These are phyloP conservation scores for Ceratotherium simum DNA, from an alignment of 2,113 vertebrate species.

Conservation along the genomic window DNA sequence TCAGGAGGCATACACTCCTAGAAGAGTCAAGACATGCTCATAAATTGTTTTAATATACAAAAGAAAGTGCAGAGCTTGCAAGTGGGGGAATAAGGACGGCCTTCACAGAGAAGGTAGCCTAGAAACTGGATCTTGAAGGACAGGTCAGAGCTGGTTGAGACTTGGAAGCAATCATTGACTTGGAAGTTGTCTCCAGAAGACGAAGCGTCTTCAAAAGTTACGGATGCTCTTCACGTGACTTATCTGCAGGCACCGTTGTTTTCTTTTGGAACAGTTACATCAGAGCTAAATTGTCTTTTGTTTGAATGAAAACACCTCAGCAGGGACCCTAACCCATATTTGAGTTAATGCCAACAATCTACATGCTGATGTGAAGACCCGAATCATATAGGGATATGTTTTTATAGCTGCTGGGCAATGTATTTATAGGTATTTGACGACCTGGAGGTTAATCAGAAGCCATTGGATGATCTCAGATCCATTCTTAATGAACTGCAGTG, in stretches of 20 bases:
- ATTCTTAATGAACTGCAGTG: conserved; percentile 76
- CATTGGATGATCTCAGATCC: conserved; percentile 73
- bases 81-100: accelerated
- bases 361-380: conserved; percentile 77
- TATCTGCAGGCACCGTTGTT: background rate
- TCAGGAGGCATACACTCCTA: background rate
- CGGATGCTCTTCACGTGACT: background rate
- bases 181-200: background rate
- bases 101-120: accelerated
- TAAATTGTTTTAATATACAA: background rate
- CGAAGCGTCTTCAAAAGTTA: background rate
- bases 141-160: background rate
- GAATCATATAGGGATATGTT: conserved; percentile 78
- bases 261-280: conserved; percentile 43
- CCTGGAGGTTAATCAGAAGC: conserved; percentile 81
- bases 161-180: background rate
- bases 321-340: conserved; percentile 77
- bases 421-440: conserved; percentile 77
- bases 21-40: background rate
- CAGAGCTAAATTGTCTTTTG: conserved; percentile 46
- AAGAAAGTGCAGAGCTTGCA: background rate
- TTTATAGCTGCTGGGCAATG: conserved; percentile 73
- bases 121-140: background rate
- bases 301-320: conserved; percentile 79
- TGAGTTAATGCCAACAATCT: conserved; percentile 74